phyloP scores from a whole-genome alignment of 2,797 vertebrate species.

The Decapterus maruadsi region DNA sequence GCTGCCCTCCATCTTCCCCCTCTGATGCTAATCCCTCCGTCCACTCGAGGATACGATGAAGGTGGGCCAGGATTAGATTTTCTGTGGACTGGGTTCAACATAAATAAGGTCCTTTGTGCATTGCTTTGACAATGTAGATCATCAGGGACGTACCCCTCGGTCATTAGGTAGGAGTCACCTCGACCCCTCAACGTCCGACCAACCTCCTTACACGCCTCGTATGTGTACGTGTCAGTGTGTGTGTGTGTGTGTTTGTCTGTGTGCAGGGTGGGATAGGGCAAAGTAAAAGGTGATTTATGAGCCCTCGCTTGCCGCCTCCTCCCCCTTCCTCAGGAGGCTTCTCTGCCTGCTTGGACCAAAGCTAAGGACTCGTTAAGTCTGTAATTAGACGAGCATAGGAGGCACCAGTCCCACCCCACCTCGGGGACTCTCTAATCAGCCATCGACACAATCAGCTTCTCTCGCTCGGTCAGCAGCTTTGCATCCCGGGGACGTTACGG shows the following conservation, averaged over 20 bases:
- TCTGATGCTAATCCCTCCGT: conserved; percentile 30
- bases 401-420: conserved; percentile 55
- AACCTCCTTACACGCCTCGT: conserved; percentile 13
- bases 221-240: not conserved
- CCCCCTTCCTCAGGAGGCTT: conserved; percentile 47
- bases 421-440: conserved; percentile 63
- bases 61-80: conserved; percentile 50
- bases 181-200: conserved; percentile 18
- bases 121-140: conserved; percentile 26
- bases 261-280: conserved; percentile 11
- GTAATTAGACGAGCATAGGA: conserved; percentile 75
- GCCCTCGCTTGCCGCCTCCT: conserved; percentile 2
- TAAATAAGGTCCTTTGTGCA: conserved; percentile 32
- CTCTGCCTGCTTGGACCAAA: conserved; percentile 49
- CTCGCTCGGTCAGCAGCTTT: conserved; percentile 68
- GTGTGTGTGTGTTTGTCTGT: conserved; percentile 16
- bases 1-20: conserved; percentile 45
- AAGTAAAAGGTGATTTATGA: conserved; percentile 70
- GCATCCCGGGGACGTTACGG: conserved; percentile 17
- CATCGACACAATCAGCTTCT: conserved; percentile 52
- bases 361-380: conserved; percentile 78
- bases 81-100: conserved; percentile 29
- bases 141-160: conserved; percentile 9
- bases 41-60: conserved; percentile 42
- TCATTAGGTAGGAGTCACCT: conserved; percentile 31